Evolutionary conservation across 2,888 invertebrate species (phyloP), one percentile per base, ranked within the genome.

Genomic region (Agonopterix subpropinquella): DNA sequence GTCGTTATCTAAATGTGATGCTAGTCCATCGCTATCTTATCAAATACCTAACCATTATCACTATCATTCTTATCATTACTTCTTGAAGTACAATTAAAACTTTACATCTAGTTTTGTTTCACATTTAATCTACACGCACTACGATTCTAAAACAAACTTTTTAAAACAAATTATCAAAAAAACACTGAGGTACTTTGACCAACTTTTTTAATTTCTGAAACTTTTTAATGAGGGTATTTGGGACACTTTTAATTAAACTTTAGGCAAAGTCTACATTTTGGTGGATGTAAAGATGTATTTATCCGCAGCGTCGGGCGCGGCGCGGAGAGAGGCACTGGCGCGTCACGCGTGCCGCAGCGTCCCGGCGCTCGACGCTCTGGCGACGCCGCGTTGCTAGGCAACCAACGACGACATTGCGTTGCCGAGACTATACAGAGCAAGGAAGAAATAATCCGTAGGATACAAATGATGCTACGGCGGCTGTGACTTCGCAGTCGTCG

Each of bases 321-420:
- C 72, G 72, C 61, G 73, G 70, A 64, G 75, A 70, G 62, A 61
- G 61, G 71, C 64, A 80, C 79, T 80, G 81, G 76, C 80, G 77
- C 73, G 55, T 54, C 54, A 54, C 48, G 58, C 58, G 50, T 62
- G 61, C 67, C 75, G 77, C 81, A 77, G 80, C 82, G 80, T 80
- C 84, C 78, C 81, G 81, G 72, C 80, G 80, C 72, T 65, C 75
- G 72, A 63, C 76, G 66, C 65, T 70, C 73, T 70, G 83, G 78
- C 83, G 83, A 73, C 81, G 74, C 70, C 54, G 64, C 70, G 87
- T 88, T 82, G 82, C 87, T 70, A 73, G 60, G 87, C 83, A 83
- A 87, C 87, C 58, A 54, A 48, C 47, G 41, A 47, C 36, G n/a
- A n/a, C n/a, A n/a, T n/a, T n/a, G n/a, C n/a, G 11, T 11, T 3